Evolutionary conservation across 2,888 invertebrate genomes (phyloP).

Genomic region (Neoaliturus tenellus): DNA sequence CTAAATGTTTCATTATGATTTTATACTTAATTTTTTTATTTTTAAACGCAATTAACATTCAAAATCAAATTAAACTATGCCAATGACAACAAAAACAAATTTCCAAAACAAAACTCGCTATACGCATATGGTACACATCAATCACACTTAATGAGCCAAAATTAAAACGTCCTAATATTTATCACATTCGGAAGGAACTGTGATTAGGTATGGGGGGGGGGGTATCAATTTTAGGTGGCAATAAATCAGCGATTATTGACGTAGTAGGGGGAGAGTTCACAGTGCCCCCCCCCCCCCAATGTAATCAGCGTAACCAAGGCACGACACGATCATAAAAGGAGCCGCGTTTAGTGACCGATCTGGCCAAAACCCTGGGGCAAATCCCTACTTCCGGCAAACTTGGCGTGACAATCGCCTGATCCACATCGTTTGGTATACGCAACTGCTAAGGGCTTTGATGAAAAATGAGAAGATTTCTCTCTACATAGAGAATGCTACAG

Average conservation of each 20-base stretch:
- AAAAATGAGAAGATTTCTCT: too few relatives aligned
- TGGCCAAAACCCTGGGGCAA: neutral
- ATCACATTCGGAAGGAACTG: neutral
- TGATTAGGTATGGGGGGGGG: neutral
- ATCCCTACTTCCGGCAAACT: neutral
- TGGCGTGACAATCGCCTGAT: neutral
- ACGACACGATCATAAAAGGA: neutral
- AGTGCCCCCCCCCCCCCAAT: neutral
- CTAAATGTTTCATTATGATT: too few relatives aligned
- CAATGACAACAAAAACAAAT: too few relatives aligned
- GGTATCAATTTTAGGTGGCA: conserved; percentile 9
- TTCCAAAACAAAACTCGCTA: too few relatives aligned
- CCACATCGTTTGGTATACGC: too few relatives aligned
- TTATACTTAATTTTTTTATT: too few relatives aligned
- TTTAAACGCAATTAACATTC: too few relatives aligned
- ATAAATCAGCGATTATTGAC: conserved; percentile 41
- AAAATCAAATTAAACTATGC: too few relatives aligned
- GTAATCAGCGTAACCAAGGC: conserved; percentile 4
- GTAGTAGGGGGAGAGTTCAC: neutral
- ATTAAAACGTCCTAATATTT: neutral
- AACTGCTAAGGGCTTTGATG: too few relatives aligned
- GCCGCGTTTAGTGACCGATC: neutral
- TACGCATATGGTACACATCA: neutral
- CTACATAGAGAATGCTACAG: too few relatives aligned
- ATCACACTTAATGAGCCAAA: neutral